Evolutionary conservation across 2,113 vertebrate species (phyloP).

Genomic region (Ornithorhynchus anatinus): DNA sequence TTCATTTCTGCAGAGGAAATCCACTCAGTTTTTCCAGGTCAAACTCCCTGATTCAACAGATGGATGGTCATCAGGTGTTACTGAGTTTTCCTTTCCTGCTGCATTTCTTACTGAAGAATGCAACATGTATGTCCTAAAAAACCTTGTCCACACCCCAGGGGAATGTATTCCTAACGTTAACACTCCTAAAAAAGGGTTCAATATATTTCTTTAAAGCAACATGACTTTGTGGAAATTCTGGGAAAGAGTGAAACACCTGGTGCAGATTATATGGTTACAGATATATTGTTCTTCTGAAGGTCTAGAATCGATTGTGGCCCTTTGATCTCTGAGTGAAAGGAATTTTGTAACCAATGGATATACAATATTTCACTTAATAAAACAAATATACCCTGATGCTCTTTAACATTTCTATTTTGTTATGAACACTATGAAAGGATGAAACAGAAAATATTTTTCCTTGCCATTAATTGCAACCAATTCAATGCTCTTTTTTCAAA

Average conservation of each 20-base stretch:
- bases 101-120: too few relatives aligned
- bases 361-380: not conserved
- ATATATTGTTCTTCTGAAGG: not conserved
- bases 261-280: not conserved
- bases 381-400: not conserved
- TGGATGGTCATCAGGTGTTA: too few relatives aligned
- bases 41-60: too few relatives aligned
- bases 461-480: not conserved
- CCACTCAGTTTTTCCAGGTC: too few relatives aligned
- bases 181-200: too few relatives aligned
- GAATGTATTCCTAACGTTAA: too few relatives aligned
- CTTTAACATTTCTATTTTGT: not conserved
- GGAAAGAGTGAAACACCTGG: not conserved
- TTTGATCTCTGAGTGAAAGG: constrained; percentile 1
- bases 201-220: too few relatives aligned
- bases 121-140: too few relatives aligned
- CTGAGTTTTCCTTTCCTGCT: too few relatives aligned
- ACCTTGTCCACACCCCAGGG: too few relatives aligned
- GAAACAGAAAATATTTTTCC: not conserved
- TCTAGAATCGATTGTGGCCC: not conserved
- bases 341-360: not conserved
- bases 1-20: too few relatives aligned
- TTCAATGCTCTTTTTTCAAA: not conserved
- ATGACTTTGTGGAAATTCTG: not conserved
- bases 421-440: not conserved